Evolutionary conservation across 2,113 vertebrate genomes (phyloP), one percentile per base, ranked within the genome.

Genomic region (Romanogobio albipinnatus): DNA sequence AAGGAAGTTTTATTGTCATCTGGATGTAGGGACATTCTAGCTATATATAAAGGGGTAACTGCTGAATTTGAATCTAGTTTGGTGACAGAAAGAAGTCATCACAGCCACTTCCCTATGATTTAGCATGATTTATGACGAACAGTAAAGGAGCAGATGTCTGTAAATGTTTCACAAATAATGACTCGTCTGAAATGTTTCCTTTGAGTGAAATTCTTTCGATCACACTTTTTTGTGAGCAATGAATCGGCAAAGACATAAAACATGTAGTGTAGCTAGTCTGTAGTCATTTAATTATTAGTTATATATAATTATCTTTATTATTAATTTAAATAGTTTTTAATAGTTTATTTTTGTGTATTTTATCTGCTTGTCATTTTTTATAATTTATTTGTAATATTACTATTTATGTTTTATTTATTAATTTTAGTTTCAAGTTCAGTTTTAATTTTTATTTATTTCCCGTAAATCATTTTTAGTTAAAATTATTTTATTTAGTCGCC

Each of bases 91-190:
- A 47, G 70, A 22, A 47, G 71, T 26, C 22, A 49, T 47, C 26
- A 13, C n/a, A 24, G 43, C 11, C 71, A 74, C 39, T 39, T 70
- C 66, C 17, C 33, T 6, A 74, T 49, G n/a, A 43, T 43, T 24
- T 24, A 15, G 43, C 70, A 47, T 26, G 70, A 74, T 47, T 47
- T 49, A 47, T 49, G n/a, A 49, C 13, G 71, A 49, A 49, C n/a
- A 71, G 19, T 43, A 36, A 11, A 74, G 10, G 11, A 74, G 71
- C 22, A 47, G 43, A 74, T 47, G 71, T 74, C 71, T 49, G 43
- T 26, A 45, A 74, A 74, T 49, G 43, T 74, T 74, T 74, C 70
- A 74, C 70, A 74, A 47, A 74, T 47, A 74, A 74, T 49, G 11
- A 49, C n/a, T 74, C 71, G 49, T 19, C 58, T 19, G 13, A 79